These are phyloP conservation scores for Jaculus jaculus DNA, from an alignment of 2,113 vertebrate species.

Conservation along the genomic window DNA sequence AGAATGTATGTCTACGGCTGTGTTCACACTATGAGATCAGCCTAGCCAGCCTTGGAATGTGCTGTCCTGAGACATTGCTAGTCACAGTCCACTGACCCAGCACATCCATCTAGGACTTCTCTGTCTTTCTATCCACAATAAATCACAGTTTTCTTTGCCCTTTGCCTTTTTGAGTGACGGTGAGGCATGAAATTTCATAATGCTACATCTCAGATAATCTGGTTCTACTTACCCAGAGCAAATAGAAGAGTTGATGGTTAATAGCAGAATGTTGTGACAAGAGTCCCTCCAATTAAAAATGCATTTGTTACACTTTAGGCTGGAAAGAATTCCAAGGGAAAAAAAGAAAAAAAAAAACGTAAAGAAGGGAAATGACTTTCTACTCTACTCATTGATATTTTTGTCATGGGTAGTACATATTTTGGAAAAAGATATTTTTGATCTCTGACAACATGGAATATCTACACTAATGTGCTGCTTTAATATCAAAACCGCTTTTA, in stretches of 20 bases:
- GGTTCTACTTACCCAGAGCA: slow-evolving; percentile 9
- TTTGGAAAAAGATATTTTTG: not conserved
- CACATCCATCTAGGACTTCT: slow-evolving; percentile 15
- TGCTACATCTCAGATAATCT: slow-evolving; percentile 27
- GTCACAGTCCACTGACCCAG: not conserved
- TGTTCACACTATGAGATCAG: not conserved
- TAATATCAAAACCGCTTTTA: not conserved
- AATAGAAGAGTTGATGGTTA: slow-evolving; percentile 44
- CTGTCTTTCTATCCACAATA: not conserved
- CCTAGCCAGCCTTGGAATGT: not conserved
- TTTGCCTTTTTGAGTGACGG: slow-evolving; percentile 41
- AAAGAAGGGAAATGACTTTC: not conserved
- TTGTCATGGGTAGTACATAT: not conserved
- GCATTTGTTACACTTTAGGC: not conserved
- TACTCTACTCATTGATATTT: not conserved
- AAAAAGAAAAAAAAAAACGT: not conserved
- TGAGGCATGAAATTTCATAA: slow-evolving; percentile 26
- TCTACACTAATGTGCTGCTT: not conserved
- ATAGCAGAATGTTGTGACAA: slow-evolving; percentile 26
- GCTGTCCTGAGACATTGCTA: slow-evolving; percentile 9
- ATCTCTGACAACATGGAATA: not conserved
- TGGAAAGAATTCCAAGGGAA: not conserved
- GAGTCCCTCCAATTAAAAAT: slow-evolving; percentile 49
- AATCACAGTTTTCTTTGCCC: slow-evolving; percentile 22
- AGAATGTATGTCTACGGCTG: not conserved